A percentile compares a stretch with the other conserved stretches of the same genome.
phyloP scores from a whole-genome alignment of 2,797 vertebrate genomes.

The Natrix natrix region DNA sequence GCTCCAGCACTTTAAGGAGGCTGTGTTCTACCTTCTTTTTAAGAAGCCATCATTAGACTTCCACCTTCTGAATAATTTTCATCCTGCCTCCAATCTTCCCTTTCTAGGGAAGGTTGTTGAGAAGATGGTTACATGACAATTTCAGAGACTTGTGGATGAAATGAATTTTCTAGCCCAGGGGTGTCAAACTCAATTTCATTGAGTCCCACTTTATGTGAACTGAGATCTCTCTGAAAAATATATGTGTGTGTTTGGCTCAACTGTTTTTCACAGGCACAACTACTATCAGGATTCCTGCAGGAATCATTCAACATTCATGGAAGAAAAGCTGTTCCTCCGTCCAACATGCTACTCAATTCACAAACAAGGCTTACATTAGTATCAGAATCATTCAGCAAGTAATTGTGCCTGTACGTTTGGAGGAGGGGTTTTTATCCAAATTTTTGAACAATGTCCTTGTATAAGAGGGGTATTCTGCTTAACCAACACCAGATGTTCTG shows the following conservation, averaged over 20 bases:
- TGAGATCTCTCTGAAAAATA: too few relatives aligned
- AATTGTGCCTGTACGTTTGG: too few relatives aligned
- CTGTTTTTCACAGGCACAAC: neutral
- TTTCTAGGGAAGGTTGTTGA: too few relatives aligned
- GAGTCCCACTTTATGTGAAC: neutral
- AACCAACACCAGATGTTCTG: neutral
- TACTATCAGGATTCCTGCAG: neutral
- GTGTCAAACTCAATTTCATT: too few relatives aligned
- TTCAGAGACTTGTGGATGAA: too few relatives aligned
- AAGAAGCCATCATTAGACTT: too few relatives aligned
- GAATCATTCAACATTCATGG: neutral
- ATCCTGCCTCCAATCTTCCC: too few relatives aligned
- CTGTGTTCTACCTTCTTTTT: too few relatives aligned
- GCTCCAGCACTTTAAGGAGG: too few relatives aligned
- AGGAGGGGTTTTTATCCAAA: neutral
- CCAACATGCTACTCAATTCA: neutral
- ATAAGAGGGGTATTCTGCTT: neutral
- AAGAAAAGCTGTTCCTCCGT: neutral
- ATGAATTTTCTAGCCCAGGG: too few relatives aligned
- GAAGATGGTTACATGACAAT: too few relatives aligned
- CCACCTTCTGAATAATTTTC: too few relatives aligned
- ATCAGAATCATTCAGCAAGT: neutral
- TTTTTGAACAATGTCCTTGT: neutral
- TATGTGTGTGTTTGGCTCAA: neutral
- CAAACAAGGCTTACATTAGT: neutral